Evolutionary conservation across 2,113 vertebrate genomes (phyloP), one percentile per base, ranked within the genome.

Genomic region (Aptenodytes patagonicus): DNA sequence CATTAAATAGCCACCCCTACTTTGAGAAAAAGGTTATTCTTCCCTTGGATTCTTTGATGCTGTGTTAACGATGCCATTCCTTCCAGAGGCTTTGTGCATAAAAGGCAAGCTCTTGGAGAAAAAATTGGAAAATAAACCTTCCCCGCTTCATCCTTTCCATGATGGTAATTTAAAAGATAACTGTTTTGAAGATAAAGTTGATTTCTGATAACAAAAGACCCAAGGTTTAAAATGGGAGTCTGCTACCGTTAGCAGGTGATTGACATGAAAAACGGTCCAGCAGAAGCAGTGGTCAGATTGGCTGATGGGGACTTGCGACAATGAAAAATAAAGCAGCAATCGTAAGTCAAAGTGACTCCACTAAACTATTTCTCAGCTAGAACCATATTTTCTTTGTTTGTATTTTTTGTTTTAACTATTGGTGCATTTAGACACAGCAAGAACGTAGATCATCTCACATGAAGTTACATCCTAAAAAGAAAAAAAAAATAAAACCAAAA

Each of bases 1-100:
- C 98, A 97, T 98, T 97, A 97, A 93, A 97, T 51, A 96, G 92
- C 34, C 21, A 17, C 72, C 87, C 66, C 82, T 94, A 61, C 92
- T 96, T 96, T 94, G 81, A 97, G 89, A 94, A 96, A 96, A 94
- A 98, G 84, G 94, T 82, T 90, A 89, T 94, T 86, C 46, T 92
- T 92, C 64, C 70, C 83, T n/a, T 7, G 17, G 31, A 29, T 71
- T 92, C 70, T 96, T 96, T 96, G 94, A 49, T 57, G 94, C 68
- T 89, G 61, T 49, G 7, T 96, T 98, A 97, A 97, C 0, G 82
- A 97, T 18, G 32, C 64, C 58, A 96, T 95, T 97, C 64, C 62
- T 96, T 94, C 89, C 69, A 88, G 28, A 94, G 70, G 71, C 73
- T 98, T 80, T 95, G 69, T 96, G 75, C 57, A 89, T 87, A 89